Evolutionary conservation across 2,888 invertebrate genomes (phyloP), one percentile per base, ranked within the genome.

Genomic region (Ferrisia virgata): DNA sequence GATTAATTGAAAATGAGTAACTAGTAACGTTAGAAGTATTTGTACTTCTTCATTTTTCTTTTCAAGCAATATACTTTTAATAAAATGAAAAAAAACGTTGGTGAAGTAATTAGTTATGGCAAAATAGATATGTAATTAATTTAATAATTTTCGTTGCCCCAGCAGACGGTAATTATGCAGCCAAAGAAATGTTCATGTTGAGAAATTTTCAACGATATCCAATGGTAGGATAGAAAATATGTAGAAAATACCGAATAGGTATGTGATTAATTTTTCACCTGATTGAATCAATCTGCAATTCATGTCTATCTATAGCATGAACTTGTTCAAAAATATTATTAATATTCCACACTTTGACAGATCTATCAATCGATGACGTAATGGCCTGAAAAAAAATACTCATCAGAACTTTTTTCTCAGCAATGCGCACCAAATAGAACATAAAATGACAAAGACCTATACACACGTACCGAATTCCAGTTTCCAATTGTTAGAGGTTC

Each of bases 271-370:
- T 39, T 79, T 40, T 11, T 86, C 88, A 94, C 94, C 94, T 94
- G 79, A 99, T 95, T 28, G 94, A 93, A 89, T 99, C 98, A 85
- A 99, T 96, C 87, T 97, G 96, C 85, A 98, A 90, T 88, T 99
- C 99, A 88, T 98, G 97, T 9, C 98, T 91, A 87, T 98, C 96
- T 86, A 99, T 97, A 58, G 96, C 95, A 88, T 97, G 97, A 0
- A 98, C 97, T 89, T 98, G 97, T 88, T 99, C 98, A 87, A 98
- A 97, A 86, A 99, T 98, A 88, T 99, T 99, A 89, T 98, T 97
- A 85, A 99, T 97, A 88, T 99, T 99, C 99, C 99, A 99, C 4
- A 98, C 97, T 91, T 99, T 99, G 8, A 99, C 98, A 0, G 97
- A 97, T 85, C 98, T 92, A 89, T 99, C 99, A 79, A 99, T 97